Evolutionary conservation across 1,140 invertebrate genomes (phyloP).

Genomic region (Drosophila bipectinata): DNA sequence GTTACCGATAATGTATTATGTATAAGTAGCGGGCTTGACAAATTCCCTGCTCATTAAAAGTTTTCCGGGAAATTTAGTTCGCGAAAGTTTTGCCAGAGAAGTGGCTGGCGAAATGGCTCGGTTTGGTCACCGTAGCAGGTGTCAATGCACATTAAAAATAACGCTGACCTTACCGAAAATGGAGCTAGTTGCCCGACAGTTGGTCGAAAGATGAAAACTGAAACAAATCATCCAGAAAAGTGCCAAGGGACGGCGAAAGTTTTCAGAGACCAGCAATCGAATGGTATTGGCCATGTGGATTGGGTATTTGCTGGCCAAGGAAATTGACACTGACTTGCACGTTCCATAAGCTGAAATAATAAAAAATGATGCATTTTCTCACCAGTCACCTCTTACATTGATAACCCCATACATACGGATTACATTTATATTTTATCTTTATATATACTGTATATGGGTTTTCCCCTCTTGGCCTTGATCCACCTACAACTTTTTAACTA

Average conservation of each 20-base stretch:
- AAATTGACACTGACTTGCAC: not conserved
- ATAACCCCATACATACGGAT: not conserved
- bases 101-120: not conserved
- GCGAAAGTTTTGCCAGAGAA: constrained; percentile 15
- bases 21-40: not conserved
- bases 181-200: constrained; percentile 15
- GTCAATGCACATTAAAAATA: constrained; percentile 60
- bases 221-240: constrained; percentile 12
- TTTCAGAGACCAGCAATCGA: constrained; percentile 19
- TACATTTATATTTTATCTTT: not conserved
- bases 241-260: constrained; percentile 14
- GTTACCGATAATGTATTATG: constrained; percentile 30
- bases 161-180: constrained; percentile 32
- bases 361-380: not conserved
- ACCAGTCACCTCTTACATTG: not conserved
- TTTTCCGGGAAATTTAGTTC: constrained; percentile 18
- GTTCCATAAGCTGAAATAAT: not conserved
- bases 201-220: constrained; percentile 18
- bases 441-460: not conserved
- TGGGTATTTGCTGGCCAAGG: not conserved
- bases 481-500: constrained; percentile 47
- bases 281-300: constrained; percentile 14
- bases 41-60: constrained; percentile 24
- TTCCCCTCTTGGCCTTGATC: constrained; percentile 9
- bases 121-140: constrained; percentile 42